phyloP scores from a whole-genome alignment of 2,113 vertebrate species.

The Toxotes jaculatrix region DNA sequence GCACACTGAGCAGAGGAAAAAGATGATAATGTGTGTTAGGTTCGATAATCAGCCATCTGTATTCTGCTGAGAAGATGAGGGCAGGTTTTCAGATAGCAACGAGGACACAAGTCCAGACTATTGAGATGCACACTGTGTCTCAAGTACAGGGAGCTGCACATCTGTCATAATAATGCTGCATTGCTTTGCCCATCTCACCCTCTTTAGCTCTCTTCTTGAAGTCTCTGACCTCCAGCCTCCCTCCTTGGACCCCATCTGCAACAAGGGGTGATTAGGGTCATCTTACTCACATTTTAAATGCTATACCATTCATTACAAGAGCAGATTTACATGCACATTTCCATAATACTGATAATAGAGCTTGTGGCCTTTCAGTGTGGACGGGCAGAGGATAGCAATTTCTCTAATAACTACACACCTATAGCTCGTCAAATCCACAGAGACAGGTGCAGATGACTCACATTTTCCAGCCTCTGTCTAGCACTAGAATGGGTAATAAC shows the following conservation, averaged over 20 bases:
- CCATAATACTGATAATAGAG: conserved; percentile 59
- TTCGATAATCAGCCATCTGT: conserved; percentile 47
- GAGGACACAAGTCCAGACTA: conserved; percentile 16
- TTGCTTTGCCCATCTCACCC: conserved; percentile 84
- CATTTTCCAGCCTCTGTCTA: conserved; percentile 43
- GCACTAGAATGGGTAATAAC: conserved; percentile 43
- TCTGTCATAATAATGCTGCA: conserved; percentile 34
- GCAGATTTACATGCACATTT: conserved; percentile 30
- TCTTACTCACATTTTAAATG: conserved; percentile 41
- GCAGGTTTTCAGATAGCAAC: conserved; percentile 36
- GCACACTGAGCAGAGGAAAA: conserved; percentile 85
- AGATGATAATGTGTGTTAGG: conserved; percentile 28
- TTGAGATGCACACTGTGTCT: conserved; percentile 55
- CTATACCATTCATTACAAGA: conserved; percentile 44
- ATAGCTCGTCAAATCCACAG: conserved; percentile 60
- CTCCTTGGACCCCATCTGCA: conserved; percentile 89
- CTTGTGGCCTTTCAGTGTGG: conserved; percentile 46
- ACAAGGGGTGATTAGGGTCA: conserved; percentile 55
- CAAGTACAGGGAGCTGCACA: conserved; percentile 39
- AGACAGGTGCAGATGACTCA: conserved; percentile 73
- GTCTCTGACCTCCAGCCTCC: conserved; percentile 90
- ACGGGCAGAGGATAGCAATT: conserved; percentile 57
- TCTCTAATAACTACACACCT: conserved; percentile 70
- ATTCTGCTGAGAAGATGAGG: conserved; percentile 47
- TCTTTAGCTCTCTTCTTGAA: conserved; percentile 93